Evolutionary conservation across 2,888 invertebrate genomes (phyloP).

Genomic region (Limnephilus marmoratus): DNA sequence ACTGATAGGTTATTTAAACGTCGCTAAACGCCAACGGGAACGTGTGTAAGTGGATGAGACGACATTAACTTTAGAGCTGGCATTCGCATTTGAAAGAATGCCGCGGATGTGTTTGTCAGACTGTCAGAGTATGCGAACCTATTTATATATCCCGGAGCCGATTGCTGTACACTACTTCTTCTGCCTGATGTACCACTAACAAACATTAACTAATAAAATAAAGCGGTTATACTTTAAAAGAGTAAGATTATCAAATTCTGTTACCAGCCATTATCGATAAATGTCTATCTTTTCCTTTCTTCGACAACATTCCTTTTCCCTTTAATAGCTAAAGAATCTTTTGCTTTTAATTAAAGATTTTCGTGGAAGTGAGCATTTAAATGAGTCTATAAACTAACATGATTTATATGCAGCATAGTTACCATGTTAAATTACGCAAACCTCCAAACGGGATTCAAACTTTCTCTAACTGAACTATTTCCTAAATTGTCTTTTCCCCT

Average conservation of each 20-base stretch:
- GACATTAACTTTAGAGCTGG: slow-evolving; percentile 21
- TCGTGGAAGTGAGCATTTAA: not conserved
- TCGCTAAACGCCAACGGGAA: slow-evolving; percentile 29
- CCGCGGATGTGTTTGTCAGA: slow-evolving; percentile 26
- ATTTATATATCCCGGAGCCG: slow-evolving; percentile 15
- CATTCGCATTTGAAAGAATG: slow-evolving; percentile 32
- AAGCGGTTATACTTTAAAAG: too few relatives aligned
- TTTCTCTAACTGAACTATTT: not conserved
- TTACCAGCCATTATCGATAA: too few relatives aligned
- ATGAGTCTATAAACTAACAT: too few relatives aligned
- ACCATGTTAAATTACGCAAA: not conserved
- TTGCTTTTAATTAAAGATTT: not conserved
- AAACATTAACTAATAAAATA: too few relatives aligned
- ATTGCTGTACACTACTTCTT: not conserved
- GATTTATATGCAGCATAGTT: too few relatives aligned
- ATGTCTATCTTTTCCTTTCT: too few relatives aligned
- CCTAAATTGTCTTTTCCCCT: not conserved
- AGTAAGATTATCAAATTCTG: too few relatives aligned
- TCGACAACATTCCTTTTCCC: too few relatives aligned
- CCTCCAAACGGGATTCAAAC: not conserved
- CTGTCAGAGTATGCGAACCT: slow-evolving; percentile 10
- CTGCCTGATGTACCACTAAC: not conserved
- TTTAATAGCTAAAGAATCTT: too few relatives aligned
- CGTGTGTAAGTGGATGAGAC: slow-evolving; percentile 41
- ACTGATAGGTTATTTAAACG: slow-evolving; percentile 41